phyloP scores from a whole-genome alignment of 2,797 vertebrate genomes.

The Atherinosoma microstoma region DNA sequence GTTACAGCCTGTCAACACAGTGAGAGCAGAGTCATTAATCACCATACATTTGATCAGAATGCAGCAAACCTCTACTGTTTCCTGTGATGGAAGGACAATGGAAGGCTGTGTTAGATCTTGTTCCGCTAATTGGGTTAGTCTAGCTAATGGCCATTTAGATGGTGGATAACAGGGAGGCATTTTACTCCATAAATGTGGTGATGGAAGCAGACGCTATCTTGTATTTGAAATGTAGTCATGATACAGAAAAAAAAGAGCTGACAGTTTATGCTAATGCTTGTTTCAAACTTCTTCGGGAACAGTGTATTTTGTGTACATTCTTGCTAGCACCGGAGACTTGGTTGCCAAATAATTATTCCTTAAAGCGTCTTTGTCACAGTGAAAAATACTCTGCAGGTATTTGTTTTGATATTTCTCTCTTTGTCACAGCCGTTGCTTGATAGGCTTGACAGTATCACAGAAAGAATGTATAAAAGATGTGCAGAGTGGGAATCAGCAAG shows the following conservation, averaged over 20 bases:
- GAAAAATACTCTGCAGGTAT: conserved; percentile 26
- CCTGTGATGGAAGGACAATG: conserved; percentile 84
- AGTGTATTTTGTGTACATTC: conserved; percentile 20
- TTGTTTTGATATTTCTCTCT: conserved; percentile 27
- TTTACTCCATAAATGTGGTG: conserved; percentile 80
- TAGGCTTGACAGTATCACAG: conserved; percentile 26
- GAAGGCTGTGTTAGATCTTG: conserved; percentile 82
- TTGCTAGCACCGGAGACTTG: background rate
- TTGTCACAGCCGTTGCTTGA: background rate
- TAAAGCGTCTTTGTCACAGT: conserved; percentile 4
- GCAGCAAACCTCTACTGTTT: conserved; percentile 83
- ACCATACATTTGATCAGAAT: conserved; percentile 93
- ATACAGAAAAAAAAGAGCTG: conserved; percentile 23
- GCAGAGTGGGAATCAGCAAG: conserved; percentile 28
- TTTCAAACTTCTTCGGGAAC: conserved; percentile 31
- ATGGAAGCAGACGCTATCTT: conserved; percentile 79
- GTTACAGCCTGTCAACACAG: conserved; percentile 76
- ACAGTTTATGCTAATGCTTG: conserved; percentile 34
- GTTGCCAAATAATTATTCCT: conserved; percentile 33
- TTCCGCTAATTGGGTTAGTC: conserved; percentile 85
- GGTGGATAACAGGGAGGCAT: conserved; percentile 80
- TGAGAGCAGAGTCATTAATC: conserved; percentile 87
- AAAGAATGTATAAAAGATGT: background rate
- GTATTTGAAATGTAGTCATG: conserved; percentile 74
- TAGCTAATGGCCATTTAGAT: conserved; percentile 86